A percentile compares a stretch with the other conserved stretches of the same genome.
phyloP scores from a whole-genome alignment of 2,797 vertebrate species.

The Lepus oiostolus region DNA sequence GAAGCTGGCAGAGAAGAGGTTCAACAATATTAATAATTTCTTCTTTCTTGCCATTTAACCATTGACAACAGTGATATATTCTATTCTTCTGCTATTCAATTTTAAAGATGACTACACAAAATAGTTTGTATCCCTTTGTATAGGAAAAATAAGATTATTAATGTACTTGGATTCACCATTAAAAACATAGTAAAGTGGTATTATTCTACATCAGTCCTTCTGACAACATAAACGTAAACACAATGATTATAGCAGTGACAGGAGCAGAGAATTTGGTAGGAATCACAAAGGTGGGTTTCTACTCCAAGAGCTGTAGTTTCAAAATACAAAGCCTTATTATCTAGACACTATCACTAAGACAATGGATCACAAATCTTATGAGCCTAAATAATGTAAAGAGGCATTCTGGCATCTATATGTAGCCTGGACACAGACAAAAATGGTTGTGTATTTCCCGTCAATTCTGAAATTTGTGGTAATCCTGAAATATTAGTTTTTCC shows the following conservation, averaged over 20 bases:
- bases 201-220: background rate
- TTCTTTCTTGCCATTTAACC: constrained; percentile 34
- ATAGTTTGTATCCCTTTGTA: background rate
- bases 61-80: constrained; percentile 46
- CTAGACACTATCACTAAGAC: background rate
- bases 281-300: background rate
- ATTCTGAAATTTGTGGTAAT: constrained; percentile 22
- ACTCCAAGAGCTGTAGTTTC: constrained; percentile 26
- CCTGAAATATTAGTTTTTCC: constrained; percentile 4
- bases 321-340: constrained; percentile 27
- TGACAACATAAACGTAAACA: background rate
- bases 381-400: background rate
- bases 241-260: background rate
- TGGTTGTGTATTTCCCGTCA: constrained; percentile 17
- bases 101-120: constrained; percentile 10
- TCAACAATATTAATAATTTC: constrained; percentile 11
- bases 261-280: background rate
- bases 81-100: background rate
- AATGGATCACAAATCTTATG: constrained; percentile 10
- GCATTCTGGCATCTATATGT: background rate
- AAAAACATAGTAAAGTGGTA: constrained; percentile 3
- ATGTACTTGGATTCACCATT: background rate
- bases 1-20: background rate
- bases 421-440: constrained; percentile 45
- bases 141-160: background rate